These are phyloP conservation scores for Punctoribates punctum DNA, from an alignment of 2,888 invertebrate species.

Conservation along the genomic window DNA sequence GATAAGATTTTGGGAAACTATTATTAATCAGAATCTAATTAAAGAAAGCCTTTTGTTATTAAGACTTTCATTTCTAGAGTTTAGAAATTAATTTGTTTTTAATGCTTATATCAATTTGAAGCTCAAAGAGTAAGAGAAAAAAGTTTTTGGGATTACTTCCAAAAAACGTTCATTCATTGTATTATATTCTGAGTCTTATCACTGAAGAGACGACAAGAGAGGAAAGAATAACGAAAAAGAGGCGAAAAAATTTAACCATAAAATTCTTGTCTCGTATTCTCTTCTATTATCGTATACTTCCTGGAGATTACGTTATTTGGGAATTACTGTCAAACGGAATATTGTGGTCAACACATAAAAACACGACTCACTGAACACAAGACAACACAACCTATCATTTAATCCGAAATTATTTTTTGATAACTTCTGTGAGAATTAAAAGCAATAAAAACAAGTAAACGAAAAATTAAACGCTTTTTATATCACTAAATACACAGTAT, in stretches of 20 bases:
- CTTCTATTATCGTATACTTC: background rate
- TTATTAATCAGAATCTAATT: too few species aligned
- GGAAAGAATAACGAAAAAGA: background rate
- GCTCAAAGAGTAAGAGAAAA: background rate
- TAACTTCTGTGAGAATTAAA: background rate
- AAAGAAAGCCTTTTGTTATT: too few species aligned
- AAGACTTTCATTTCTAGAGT: too few species aligned
- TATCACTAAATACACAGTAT: background rate
- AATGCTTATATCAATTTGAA: too few species aligned
- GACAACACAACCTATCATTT: background rate
- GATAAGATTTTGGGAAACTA: too few species aligned
- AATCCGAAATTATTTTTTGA: background rate
- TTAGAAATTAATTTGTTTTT: too few species aligned
- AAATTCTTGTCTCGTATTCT: background rate
- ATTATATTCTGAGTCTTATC: background rate
- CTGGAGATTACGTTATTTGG: slow-evolving; percentile 1
- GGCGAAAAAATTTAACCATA: background rate
- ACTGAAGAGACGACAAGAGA: too few species aligned
- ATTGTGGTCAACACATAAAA: background rate
- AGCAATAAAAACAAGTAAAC: background rate
- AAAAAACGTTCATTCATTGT: background rate
- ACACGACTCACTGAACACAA: background rate
- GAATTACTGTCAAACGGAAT: background rate
- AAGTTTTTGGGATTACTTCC: background rate
- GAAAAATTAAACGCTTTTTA: background rate